phyloP scores from a whole-genome alignment of 37 sponge, comb jelly and placozoan genomes.

The Geodia barretti region DNA sequence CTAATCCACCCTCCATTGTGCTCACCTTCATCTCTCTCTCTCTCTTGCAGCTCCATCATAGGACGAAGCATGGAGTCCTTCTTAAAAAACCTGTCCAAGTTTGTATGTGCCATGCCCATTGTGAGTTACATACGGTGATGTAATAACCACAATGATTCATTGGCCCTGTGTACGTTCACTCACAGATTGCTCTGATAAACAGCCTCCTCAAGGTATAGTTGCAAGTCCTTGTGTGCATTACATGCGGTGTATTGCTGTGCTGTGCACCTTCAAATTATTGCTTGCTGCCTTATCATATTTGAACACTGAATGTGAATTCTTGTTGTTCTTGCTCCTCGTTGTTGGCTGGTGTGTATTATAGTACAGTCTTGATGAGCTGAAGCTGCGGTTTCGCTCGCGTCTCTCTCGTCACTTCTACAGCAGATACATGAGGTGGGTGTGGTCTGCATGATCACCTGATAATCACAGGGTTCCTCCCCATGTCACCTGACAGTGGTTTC shows the following conservation, averaged over 20 bases:
- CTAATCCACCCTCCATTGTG: neutral
- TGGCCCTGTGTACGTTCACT: slow-evolving; percentile 10
- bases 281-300: neutral
- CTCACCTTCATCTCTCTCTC: neutral
- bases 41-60: slow-evolving; percentile 77
- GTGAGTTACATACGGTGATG: slow-evolving; percentile 24
- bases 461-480: neutral
- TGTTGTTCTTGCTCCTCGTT: neutral
- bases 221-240: neutral
- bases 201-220: slow-evolving; percentile 75
- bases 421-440: slow-evolving; percentile 70
- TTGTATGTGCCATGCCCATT: slow-evolving; percentile 87
- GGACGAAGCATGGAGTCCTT: slow-evolving; percentile 58
- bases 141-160: slow-evolving; percentile 5
- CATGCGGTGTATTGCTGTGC: neutral
- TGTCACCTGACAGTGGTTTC: slow-evolving; percentile 59
- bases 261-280: neutral
- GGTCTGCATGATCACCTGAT: neutral
- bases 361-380: slow-evolving; percentile 84
- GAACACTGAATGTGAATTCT: neutral
- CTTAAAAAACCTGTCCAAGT: slow-evolving; percentile 59
- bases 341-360: too few species aligned
- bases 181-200: slow-evolving; percentile 77
- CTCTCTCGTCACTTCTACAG: slow-evolving; percentile 73
- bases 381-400: slow-evolving; percentile 81